Conservation (phyloP, 2,113 vertebrate species). For the Columba janthina region DNA sequence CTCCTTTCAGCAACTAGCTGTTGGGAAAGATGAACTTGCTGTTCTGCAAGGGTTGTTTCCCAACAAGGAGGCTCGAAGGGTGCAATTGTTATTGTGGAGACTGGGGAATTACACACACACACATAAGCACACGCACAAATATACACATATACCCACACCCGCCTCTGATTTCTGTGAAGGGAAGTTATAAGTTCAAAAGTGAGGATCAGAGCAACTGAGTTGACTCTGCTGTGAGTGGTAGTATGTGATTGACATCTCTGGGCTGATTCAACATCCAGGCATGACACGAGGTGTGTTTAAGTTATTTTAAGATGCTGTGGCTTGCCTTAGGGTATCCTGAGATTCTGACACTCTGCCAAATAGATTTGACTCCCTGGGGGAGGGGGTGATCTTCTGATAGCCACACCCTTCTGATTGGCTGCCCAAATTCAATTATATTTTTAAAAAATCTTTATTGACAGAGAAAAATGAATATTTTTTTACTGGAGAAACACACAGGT, state of each 20-base stretch:
- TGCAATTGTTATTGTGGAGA: slow-evolving; percentile 39
- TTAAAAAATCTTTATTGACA: slow-evolving; percentile 23
- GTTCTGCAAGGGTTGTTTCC: slow-evolving; percentile 30
- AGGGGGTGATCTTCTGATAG: slow-evolving; percentile 24
- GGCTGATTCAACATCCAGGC: slow-evolving; percentile 62
- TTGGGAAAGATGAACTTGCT: slow-evolving; percentile 53
- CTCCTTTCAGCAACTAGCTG: slow-evolving; percentile 32
- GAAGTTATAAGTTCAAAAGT: slow-evolving; percentile 48
- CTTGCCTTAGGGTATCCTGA: slow-evolving; percentile 38
- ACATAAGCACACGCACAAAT: background rate
- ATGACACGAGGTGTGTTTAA: slow-evolving; percentile 46
- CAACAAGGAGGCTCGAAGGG: slow-evolving; percentile 28
- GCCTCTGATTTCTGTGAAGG: background rate
- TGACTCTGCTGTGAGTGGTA: background rate
- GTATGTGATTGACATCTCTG: slow-evolving; percentile 32
- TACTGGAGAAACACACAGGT: slow-evolving; percentile 62
- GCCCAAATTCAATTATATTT: slow-evolving; percentile 44
- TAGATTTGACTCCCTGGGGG: background rate
- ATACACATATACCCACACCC: background rate
- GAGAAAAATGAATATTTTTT: slow-evolving; percentile 3
- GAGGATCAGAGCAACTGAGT: background rate
- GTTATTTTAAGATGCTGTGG: slow-evolving; percentile 52
- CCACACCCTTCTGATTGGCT: slow-evolving; percentile 24
- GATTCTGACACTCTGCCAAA: slow-evolving; percentile 4
- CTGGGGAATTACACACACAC: background rate